Conservation (phyloP, 1,140 invertebrate genomes). For the Idris sp. region DNA sequence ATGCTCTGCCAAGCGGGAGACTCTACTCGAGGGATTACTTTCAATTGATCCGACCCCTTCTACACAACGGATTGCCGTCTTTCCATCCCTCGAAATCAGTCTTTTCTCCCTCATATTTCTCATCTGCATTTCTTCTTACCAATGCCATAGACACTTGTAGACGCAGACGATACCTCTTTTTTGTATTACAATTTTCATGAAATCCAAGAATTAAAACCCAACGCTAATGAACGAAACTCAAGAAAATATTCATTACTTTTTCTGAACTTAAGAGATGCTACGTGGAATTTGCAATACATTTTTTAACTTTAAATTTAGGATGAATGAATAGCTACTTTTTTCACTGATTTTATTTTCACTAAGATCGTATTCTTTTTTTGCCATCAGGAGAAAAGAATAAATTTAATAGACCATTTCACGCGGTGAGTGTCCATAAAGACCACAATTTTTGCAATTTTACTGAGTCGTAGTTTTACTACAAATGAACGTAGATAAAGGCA, state of each 20-base stretch:
- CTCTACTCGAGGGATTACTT: conserved; percentile 76
- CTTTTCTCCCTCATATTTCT: conserved; percentile 46
- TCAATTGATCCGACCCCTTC: conserved; percentile 74
- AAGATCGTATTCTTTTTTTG: no score
- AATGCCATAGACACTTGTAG: conserved; percentile 15
- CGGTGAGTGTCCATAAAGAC: conserved; percentile 28
- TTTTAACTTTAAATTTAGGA: no score
- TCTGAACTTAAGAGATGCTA: no score
- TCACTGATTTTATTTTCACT: no score
- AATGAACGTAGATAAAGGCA: conserved; percentile 47
- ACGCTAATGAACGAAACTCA: conserved; percentile 31
- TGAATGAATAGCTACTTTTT: no score
- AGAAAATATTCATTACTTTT: no score
- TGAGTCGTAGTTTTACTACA: conserved; percentile 47
- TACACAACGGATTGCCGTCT: conserved; percentile 58
- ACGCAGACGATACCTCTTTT: conserved; percentile 31
- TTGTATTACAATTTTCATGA: conserved; percentile 24
- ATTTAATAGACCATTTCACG: conserved; percentile 35
- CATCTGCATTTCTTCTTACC: conserved; percentile 49
- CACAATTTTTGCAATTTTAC: conserved; percentile 44
- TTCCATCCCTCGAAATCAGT: conserved; percentile 53
- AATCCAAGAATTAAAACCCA: conserved; percentile 30
- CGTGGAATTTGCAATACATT: no score
- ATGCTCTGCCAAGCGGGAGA: conserved; percentile 73
- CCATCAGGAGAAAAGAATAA: conserved; percentile 18